These are phyloP conservation scores for Chloroceryle amazona DNA, from an alignment of 2,797 vertebrate species.

Conservation along the genomic window DNA sequence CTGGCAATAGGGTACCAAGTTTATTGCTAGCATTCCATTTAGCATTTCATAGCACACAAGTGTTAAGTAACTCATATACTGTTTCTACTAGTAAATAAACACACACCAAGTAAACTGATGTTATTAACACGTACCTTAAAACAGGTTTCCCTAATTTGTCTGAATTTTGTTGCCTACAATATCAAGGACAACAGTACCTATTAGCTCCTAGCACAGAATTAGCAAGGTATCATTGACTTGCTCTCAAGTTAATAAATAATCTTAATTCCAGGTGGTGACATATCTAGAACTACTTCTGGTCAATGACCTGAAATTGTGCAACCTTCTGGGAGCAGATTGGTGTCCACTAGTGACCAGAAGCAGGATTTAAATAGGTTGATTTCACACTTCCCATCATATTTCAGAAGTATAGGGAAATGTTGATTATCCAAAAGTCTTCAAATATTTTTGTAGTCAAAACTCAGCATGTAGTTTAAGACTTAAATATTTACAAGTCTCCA, in stretches of 20 bases:
- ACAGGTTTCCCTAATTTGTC: slow-evolving; percentile 50
- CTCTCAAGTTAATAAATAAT: neutral
- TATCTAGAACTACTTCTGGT: neutral
- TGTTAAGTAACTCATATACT: slow-evolving; percentile 12
- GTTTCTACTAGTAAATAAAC: slow-evolving; percentile 45
- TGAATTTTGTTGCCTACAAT: slow-evolving; percentile 49
- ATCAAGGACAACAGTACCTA: slow-evolving; percentile 34
- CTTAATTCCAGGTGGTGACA: neutral
- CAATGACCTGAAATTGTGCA: neutral
- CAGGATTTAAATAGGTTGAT: neutral
- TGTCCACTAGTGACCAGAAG: neutral
- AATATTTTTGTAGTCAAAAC: neutral
- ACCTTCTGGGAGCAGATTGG: neutral
- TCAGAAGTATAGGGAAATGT: neutral
- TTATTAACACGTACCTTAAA: slow-evolving; percentile 63
- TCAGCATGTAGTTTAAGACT: neutral
- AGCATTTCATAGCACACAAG: slow-evolving; percentile 11
- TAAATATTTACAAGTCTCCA: neutral
- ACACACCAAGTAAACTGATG: slow-evolving; percentile 70
- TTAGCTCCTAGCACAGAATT: neutral
- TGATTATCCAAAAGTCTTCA: slow-evolving; percentile 1
- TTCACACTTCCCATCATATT: neutral
- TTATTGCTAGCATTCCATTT: slow-evolving; percentile 51
- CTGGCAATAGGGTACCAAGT: slow-evolving; percentile 22
- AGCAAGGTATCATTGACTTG: neutral